These are phyloP conservation scores for Gastracanthus pulcherrimus DNA, from an alignment of 2,888 invertebrate genomes.

Conservation along the genomic window DNA sequence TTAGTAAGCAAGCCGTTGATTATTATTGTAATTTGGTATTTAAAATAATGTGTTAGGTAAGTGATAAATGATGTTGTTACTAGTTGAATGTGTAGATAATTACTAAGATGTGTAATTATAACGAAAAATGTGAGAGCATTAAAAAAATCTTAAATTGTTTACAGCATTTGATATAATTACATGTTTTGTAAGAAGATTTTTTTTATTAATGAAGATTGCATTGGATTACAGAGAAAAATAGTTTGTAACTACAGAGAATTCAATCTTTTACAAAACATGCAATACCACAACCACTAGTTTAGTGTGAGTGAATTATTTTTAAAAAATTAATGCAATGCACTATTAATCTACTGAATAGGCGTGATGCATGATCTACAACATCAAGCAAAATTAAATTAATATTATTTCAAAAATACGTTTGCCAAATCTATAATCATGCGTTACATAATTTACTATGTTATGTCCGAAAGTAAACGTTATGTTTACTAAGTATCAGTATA, in stretches of 20 bases:
- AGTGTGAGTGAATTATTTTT: not conserved
- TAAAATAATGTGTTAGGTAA: conserved; percentile 10
- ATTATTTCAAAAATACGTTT: not conserved
- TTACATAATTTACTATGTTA: not conserved
- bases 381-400: conserved; percentile 8
- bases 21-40: not conserved
- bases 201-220: not conserved
- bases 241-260: not conserved
- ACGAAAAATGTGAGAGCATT: not conserved
- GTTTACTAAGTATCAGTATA: not conserved
- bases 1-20: conserved; percentile 27
- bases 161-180: not conserved
- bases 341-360: conserved; percentile 18
- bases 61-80: conserved; percentile 6
- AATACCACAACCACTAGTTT: not conserved
- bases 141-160: conserved; percentile 7
- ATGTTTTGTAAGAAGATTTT: conserved; percentile 2
- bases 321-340: conserved; percentile 15
- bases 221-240: not conserved
- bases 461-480: not conserved
- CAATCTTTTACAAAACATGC: not conserved
- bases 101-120: not conserved
- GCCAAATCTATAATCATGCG: not conserved
- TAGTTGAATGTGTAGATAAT: not conserved
- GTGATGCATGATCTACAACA: conserved; percentile 8